These are phyloP conservation scores for Drosophila prosaltans DNA, from an alignment of 1,140 invertebrate genomes.

Conservation along the genomic window DNA sequence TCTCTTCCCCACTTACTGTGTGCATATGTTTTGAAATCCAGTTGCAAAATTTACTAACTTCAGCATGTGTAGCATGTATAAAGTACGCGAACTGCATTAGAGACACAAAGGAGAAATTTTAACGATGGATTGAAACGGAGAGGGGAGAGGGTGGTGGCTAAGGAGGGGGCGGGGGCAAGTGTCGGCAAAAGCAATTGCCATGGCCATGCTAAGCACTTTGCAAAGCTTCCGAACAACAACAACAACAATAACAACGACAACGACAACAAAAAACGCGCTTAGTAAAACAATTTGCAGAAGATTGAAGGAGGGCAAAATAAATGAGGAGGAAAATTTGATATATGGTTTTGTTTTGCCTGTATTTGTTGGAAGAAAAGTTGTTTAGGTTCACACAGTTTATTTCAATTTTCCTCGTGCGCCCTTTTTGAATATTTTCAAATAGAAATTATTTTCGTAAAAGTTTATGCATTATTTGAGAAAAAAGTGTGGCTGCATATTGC, in stretches of 20 bases:
- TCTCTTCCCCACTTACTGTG: neutral
- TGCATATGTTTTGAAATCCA: conserved; percentile 64
- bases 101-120: conserved; percentile 24
- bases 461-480: no score
- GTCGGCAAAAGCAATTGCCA: conserved; percentile 28
- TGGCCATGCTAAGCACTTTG: conserved; percentile 29
- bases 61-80: conserved; percentile 47
- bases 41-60: conserved; percentile 70
- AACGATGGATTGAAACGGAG: conserved; percentile 14
- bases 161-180: no score
- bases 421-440: no score
- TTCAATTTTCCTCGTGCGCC: no score
- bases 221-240: conserved; percentile 35
- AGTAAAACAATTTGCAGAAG: conserved; percentile 9
- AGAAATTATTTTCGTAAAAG: no score
- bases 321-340: conserved; percentile 20
- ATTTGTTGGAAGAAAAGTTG: conserved; percentile 1
- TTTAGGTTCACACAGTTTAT: neutral
- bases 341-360: neutral
- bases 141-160: neutral
- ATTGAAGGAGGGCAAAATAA: conserved; percentile 20
- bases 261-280: conserved; percentile 10
- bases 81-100: conserved; percentile 48
- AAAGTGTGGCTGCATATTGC: no score
- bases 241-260: conserved; percentile 22